phyloP scores from a whole-genome alignment of 2,797 vertebrate species.

The Muraenolepis orangiensis region DNA sequence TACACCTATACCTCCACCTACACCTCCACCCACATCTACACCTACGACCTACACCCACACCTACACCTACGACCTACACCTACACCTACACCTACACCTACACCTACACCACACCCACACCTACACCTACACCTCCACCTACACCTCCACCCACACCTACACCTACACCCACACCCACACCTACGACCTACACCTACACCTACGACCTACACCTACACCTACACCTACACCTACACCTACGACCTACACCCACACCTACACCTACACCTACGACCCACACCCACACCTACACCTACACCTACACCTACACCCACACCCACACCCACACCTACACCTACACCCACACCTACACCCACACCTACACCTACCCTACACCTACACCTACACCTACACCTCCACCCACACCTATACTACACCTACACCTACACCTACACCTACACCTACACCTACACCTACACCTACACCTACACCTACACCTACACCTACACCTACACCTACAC shows the following conservation, averaged over 20 bases:
- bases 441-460: neutral
- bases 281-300: neutral
- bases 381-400: neutral
- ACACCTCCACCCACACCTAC: no score
- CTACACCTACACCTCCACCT: neutral
- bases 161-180: no score
- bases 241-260: neutral
- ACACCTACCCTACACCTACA: neutral
- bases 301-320: neutral
- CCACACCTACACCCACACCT: neutral
- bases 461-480: neutral
- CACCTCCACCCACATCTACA: neutral
- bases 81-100: neutral
- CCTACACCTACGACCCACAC: neutral
- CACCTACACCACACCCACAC: neutral
- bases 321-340: neutral
- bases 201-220: neutral
- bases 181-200: neutral
- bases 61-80: neutral
- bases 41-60: neutral
- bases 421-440: neutral
- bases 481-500: neutral
- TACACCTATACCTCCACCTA: constrained; percentile 51
- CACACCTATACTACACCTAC: no score
- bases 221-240: neutral